Percentiles rank a stretch among this genome's conserved stretches.
These are phyloP conservation scores for Oreonectes daqikongensis DNA, from an alignment of 2,797 vertebrate genomes.

Conservation along the genomic window DNA sequence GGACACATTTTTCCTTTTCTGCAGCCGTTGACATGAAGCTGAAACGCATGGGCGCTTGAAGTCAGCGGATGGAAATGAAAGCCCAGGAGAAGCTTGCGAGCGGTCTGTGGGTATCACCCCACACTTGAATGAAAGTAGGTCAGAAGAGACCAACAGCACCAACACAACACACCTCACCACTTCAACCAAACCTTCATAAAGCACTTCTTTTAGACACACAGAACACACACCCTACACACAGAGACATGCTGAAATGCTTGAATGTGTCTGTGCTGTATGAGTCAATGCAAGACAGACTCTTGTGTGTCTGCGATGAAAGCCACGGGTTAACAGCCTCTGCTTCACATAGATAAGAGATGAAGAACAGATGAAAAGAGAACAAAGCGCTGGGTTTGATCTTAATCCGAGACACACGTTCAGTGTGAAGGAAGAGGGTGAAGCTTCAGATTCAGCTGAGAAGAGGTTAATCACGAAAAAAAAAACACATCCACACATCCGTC, in stretches of 20 bases:
- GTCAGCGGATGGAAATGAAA: conserved; percentile 26
- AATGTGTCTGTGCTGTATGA: neutral
- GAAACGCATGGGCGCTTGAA: conserved; percentile 1
- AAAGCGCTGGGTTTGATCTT: neutral
- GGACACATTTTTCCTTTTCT: neutral
- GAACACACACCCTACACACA: neutral
- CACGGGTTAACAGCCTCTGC: neutral
- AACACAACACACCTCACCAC: conserved; percentile 6
- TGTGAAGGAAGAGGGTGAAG: no score
- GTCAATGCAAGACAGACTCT: neutral
- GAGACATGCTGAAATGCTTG: no score
- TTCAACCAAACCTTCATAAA: neutral
- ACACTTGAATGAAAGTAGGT: conserved; percentile 52
- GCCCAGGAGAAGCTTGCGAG: conserved; percentile 21
- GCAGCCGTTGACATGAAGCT: neutral
- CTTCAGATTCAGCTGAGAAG: no score
- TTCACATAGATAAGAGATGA: conserved; percentile 9
- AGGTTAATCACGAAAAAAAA: no score
- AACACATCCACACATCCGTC: no score
- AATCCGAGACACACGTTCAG: no score
- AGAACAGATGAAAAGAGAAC: neutral
- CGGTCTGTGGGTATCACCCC: conserved; percentile 48
- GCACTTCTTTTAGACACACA: neutral
- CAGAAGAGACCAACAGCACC: conserved; percentile 41
- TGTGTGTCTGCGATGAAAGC: neutral